Base-by-base conservation (phyloP, 1,140 invertebrate species). In the Leptoteleia sp. region DNA sequence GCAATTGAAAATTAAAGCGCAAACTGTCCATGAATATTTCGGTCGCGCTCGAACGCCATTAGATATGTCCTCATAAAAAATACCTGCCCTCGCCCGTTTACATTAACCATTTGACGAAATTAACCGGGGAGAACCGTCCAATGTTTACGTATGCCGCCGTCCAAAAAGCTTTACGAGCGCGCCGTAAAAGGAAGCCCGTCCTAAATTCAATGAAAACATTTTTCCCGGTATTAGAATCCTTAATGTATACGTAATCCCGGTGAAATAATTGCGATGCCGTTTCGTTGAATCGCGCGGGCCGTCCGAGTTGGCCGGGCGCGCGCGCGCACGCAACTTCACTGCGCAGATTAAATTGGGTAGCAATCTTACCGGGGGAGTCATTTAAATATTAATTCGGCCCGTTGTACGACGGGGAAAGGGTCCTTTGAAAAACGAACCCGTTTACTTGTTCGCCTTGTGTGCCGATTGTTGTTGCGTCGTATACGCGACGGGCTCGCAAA, bases 271-370 rank as follows among this genome's bases (percentile, higher is more conserved):
- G 65, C 52, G 12, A 65, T 65, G 57, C 65, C 65, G 47, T 70
- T 77, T 62, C 42, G 59, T 42, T 77, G 59, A 71, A 29, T 71
- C 47, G 37, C 37, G 15, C 50, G 22, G 57, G 33, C 45, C 55
- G 31, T 17, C n/a, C 50, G 35, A 68, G 42, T 77, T 57, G 42
- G 59, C 22, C 57, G 61, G 52, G 57, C 47, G 40, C 11, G 70
- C 61, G 61, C 59, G 57, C 47, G 40, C 11, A 73, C 61, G 37
- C 47, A 59, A 76, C 64, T 77, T 73, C 70, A 27, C 65, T 40
- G 64, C 55, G 57, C 70, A 82, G 81, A 82, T 82, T 82, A 82
- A 82, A 80, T 82, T 82, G 73, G 77, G 70, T 78, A 80, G 77
- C 77, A 55, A 82, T 82, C 73, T 82, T 82, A 80, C 35, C n/a